Conservation (phyloP, 2,797 vertebrate genomes). For the Xiphorhynchus erythropygius region DNA sequence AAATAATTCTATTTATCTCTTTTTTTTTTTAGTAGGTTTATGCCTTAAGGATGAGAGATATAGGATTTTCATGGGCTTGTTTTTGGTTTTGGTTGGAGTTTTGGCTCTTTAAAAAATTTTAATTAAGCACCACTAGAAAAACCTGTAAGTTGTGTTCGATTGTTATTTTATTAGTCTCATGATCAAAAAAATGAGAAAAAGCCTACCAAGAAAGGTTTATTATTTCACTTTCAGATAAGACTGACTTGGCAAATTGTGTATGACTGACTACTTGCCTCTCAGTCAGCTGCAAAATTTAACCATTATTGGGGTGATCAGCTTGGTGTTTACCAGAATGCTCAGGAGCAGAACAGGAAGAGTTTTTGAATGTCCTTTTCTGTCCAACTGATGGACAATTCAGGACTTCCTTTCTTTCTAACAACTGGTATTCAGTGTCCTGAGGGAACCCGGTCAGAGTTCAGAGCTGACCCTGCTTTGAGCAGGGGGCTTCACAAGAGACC, state of each 20-base stretch:
- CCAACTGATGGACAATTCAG: not conserved
- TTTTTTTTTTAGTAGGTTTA: not conserved
- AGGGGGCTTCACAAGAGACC: not conserved
- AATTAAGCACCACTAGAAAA: not conserved
- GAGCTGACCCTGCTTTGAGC: not conserved
- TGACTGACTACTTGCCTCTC: not conserved
- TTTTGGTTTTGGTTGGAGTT: rapidly evolving
- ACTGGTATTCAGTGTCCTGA: not conserved
- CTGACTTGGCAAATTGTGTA: not conserved
- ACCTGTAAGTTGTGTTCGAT: rapidly evolving
- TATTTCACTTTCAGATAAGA: not conserved
- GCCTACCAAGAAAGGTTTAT: not conserved
- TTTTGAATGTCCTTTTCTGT: not conserved
- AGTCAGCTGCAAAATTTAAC: not conserved
- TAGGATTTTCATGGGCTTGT: not conserved
- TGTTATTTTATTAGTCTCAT: not conserved
- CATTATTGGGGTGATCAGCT: not conserved
- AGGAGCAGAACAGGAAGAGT: not conserved
- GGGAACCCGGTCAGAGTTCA: not conserved
- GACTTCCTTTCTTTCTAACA: not conserved
- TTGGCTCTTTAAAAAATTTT: not conserved
- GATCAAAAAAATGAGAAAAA: not conserved
- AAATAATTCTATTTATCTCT: not conserved
- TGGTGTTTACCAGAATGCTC: not conserved
- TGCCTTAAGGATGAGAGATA: not conserved